Evolutionary conservation across 2,113 vertebrate species (phyloP).

Genomic region (Mobula birostris): DNA sequence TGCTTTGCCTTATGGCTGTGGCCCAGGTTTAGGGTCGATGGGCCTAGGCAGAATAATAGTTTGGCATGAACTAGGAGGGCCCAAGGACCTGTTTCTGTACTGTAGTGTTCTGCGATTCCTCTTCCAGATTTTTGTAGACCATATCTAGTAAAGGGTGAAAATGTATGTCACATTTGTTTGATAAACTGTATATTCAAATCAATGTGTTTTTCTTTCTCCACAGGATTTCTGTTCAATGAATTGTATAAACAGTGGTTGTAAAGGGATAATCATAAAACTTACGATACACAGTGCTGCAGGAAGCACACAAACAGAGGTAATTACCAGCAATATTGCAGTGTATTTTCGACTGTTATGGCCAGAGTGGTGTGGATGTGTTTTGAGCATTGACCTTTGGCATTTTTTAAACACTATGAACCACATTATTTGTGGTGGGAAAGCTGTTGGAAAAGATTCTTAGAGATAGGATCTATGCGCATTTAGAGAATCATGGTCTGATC

Average conservation of each 20-base stretch:
- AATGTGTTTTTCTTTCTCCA: slow-evolving; percentile 39
- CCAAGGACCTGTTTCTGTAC: too few relatives aligned
- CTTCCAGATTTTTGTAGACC: not conserved
- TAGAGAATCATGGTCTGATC: too few relatives aligned
- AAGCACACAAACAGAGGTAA: not conserved
- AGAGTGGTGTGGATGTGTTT: not conserved
- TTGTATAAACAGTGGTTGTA: slow-evolving; percentile 50
- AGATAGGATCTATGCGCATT: too few relatives aligned
- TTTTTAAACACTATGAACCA: not conserved
- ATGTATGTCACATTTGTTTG: not conserved
- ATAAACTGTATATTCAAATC: not conserved
- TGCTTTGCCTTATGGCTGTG: too few relatives aligned
- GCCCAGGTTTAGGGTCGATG: too few relatives aligned
- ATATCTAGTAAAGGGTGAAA: not conserved
- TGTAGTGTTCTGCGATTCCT: too few relatives aligned
- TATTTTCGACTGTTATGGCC: not conserved
- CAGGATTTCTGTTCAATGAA: slow-evolving; percentile 50
- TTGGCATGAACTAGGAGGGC: too few relatives aligned
- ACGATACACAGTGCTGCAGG: not conserved
- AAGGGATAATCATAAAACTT: slow-evolving; percentile 47
- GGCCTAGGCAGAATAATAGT: too few relatives aligned
- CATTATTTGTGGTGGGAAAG: not conserved
- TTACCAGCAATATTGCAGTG: not conserved
- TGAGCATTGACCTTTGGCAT: not conserved
- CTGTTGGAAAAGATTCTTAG: too few relatives aligned